phyloP scores from a whole-genome alignment of 2,888 invertebrate genomes.

The Spicauda simplicius region DNA sequence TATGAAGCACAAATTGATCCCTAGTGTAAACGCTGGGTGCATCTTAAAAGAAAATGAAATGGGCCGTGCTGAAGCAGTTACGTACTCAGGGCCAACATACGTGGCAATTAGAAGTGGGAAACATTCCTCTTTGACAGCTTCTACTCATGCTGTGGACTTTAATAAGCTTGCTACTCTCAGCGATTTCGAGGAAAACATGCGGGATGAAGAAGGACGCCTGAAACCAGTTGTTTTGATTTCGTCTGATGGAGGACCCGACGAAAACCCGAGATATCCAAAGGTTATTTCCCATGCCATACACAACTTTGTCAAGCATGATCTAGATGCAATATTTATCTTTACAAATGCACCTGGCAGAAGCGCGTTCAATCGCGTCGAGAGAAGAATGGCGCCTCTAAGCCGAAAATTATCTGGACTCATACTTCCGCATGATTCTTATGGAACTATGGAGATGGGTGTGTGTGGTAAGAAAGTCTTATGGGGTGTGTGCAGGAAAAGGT shows the following conservation, averaged over 20 bases:
- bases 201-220: neutral
- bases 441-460: too few relatives aligned
- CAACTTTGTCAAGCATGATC: constrained; percentile 38
- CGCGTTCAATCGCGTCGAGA: too few relatives aligned
- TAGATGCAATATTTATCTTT: constrained; percentile 40
- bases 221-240: constrained; percentile 41
- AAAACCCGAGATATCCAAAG: constrained; percentile 40
- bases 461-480: too few relatives aligned
- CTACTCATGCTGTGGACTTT: constrained; percentile 45
- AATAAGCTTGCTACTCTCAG: neutral
- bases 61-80: constrained; percentile 50
- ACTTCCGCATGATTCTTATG: too few relatives aligned
- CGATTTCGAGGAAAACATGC: neutral
- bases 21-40: constrained; percentile 52
- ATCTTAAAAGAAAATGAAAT: constrained; percentile 39
- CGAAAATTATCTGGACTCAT: too few relatives aligned
- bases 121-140: constrained; percentile 46
- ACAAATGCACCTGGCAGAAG: too few relatives aligned
- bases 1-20: constrained; percentile 44
- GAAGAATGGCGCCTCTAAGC: too few relatives aligned
- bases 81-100: constrained; percentile 64
- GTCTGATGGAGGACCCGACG: constrained; percentile 36
- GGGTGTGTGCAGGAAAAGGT: too few relatives aligned
- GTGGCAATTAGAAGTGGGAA: constrained; percentile 52
- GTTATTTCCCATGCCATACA: constrained; percentile 37